Evolutionary conservation across 2,113 vertebrate species (phyloP).

Genomic region (Perca schrenkii): DNA sequence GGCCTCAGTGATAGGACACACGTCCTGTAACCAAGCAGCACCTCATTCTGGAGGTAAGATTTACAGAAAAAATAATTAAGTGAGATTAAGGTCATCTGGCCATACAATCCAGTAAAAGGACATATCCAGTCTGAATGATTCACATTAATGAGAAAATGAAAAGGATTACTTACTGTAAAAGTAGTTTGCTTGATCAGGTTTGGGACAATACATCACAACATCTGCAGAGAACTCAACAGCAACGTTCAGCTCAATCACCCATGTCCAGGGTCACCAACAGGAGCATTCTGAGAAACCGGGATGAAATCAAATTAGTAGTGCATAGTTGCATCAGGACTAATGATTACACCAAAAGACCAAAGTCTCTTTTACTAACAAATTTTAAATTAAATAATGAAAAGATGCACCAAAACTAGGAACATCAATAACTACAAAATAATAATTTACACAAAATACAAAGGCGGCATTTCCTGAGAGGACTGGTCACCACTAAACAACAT

Average conservation of each 20-base stretch:
- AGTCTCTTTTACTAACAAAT: not conserved
- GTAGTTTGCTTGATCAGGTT: conserved; percentile 51
- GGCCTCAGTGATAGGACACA: conserved; percentile 82
- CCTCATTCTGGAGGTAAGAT: conserved; percentile 72
- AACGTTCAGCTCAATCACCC: conserved; percentile 30
- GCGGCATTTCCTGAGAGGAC: not conserved
- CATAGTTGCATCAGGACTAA: not conserved
- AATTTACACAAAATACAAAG: not conserved
- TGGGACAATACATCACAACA: conserved; percentile 51
- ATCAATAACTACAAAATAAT: not conserved
- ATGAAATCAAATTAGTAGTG: not conserved
- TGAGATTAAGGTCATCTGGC: not conserved
- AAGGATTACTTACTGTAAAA: conserved; percentile 55
- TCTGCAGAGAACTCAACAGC: conserved; percentile 47
- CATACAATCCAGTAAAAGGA: not conserved
- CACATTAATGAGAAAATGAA: not conserved
- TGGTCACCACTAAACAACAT: not conserved
- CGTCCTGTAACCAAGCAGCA: conserved; percentile 70
- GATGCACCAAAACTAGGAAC: not conserved
- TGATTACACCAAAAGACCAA: not conserved
- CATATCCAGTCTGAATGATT: not conserved
- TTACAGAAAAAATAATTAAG: not conserved
- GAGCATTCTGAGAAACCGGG: conserved; percentile 47
- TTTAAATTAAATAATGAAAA: not conserved
- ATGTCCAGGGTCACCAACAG: conserved; percentile 13